These are phyloP conservation scores for Pterocles burchelli DNA, from an alignment of 2,113 vertebrate species.

Conservation along the genomic window DNA sequence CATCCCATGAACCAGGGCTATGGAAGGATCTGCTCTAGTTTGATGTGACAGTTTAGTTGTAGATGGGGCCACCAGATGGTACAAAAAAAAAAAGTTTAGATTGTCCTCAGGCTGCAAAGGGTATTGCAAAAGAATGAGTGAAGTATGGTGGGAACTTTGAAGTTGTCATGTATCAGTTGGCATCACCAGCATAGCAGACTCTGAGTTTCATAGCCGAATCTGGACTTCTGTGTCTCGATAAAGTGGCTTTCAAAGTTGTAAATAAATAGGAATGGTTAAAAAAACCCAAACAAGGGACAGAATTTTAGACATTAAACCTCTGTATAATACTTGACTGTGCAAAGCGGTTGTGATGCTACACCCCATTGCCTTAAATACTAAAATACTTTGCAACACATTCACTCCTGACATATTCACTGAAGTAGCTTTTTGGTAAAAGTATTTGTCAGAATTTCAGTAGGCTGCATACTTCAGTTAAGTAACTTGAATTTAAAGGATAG, in stretches of 20 bases:
- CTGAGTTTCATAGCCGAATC: not conserved
- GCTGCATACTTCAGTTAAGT: not conserved
- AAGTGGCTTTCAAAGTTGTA: not conserved
- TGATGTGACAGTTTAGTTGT: not conserved
- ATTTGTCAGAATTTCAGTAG: not conserved
- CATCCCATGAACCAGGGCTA: not conserved
- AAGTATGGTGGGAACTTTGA: not conserved
- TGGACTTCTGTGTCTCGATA: not conserved
- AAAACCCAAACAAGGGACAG: no score
- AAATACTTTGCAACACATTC: not conserved
- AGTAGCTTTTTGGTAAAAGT: not conserved
- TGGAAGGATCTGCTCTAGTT: not conserved
- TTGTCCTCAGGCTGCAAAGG: not conserved
- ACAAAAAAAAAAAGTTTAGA: not conserved
- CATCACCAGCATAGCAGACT: not conserved
- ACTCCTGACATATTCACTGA: not conserved
- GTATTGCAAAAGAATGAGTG: not conserved
- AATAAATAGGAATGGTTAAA: not conserved
- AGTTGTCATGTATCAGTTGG: not conserved
- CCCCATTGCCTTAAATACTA: not conserved
- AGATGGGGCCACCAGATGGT: not conserved
- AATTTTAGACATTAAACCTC: not conserved
- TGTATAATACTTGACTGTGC: not conserved
- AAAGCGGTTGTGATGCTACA: not conserved
- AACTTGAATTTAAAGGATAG: not conserved